These are phyloP conservation scores for Gambusia holbrooki DNA, from an alignment of 2,113 vertebrate genomes.

Conservation along the genomic window DNA sequence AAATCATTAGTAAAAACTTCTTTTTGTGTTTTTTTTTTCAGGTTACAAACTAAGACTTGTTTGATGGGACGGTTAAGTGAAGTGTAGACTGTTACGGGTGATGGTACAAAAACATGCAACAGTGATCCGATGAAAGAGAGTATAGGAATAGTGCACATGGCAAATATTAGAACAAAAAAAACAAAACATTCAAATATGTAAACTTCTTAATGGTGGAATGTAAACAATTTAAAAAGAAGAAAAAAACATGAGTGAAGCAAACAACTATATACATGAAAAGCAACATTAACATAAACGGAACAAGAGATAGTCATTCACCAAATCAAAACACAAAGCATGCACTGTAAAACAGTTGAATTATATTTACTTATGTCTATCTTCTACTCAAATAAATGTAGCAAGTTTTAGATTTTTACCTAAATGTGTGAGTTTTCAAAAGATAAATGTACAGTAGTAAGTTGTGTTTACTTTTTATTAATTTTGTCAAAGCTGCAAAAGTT, in stretches of 20 bases:
- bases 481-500: no score
- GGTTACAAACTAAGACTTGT: neutral
- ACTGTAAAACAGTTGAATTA: no score
- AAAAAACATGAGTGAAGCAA: neutral
- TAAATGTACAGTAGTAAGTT: no score
- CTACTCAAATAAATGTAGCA: no score
- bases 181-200: neutral
- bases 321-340: no score
- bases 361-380: no score
- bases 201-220: neutral
- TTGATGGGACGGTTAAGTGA: neutral
- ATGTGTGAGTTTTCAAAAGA: no score
- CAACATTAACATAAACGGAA: neutral
- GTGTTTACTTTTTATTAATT: no score
- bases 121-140: neutral
- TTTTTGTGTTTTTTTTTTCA: neutral
- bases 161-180: neutral
- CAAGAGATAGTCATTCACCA: neutral
- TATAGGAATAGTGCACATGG: neutral
- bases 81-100: neutral
- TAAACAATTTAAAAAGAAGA: neutral
- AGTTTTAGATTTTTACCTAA: no score
- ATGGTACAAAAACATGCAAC: neutral
- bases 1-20: neutral
- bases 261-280: neutral